Evolutionary conservation across 2,888 invertebrate genomes (phyloP).

Genomic region (Gibbula magus): DNA sequence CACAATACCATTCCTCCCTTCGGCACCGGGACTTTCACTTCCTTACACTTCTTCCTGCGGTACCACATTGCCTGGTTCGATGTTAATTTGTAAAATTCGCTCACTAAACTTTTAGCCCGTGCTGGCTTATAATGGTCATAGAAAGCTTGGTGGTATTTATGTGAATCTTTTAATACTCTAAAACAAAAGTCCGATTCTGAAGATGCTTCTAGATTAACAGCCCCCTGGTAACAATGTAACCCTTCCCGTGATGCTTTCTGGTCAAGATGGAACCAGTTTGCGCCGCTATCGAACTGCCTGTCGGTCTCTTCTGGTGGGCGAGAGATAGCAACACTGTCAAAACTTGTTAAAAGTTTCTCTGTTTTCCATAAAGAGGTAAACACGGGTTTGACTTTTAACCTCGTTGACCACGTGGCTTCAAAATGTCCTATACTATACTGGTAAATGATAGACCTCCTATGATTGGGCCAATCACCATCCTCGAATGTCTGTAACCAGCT

Average conservation of each 20-base stretch:
- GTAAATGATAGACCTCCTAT: slow-evolving; percentile 46
- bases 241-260: slow-evolving; percentile 48
- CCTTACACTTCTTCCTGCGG: slow-evolving; percentile 42
- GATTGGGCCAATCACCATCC: slow-evolving; percentile 29
- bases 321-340: slow-evolving; percentile 58
- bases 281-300: slow-evolving; percentile 26
- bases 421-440: slow-evolving; percentile 49
- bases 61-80: slow-evolving; percentile 42
- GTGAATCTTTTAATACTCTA: slow-evolving; percentile 52
- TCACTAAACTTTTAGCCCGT: not conserved
- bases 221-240: slow-evolving; percentile 61
- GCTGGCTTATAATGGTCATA: slow-evolving; percentile 35
- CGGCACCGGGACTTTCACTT: slow-evolving; percentile 50
- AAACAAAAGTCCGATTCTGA: slow-evolving; percentile 52
- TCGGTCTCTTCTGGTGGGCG: slow-evolving; percentile 55
- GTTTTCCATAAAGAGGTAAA: slow-evolving; percentile 60
- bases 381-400: slow-evolving; percentile 48
- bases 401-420: slow-evolving; percentile 50
- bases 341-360: slow-evolving; percentile 57
- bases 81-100: slow-evolving; percentile 42
- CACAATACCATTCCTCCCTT: slow-evolving; percentile 65
- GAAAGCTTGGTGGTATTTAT: slow-evolving; percentile 45
- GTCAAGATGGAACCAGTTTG: slow-evolving; percentile 55
- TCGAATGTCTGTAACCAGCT: slow-evolving; percentile 39
- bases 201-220: slow-evolving; percentile 56